phyloP scores from a whole-genome alignment of 2,113 vertebrate genomes.

The Tapirus terrestris region DNA sequence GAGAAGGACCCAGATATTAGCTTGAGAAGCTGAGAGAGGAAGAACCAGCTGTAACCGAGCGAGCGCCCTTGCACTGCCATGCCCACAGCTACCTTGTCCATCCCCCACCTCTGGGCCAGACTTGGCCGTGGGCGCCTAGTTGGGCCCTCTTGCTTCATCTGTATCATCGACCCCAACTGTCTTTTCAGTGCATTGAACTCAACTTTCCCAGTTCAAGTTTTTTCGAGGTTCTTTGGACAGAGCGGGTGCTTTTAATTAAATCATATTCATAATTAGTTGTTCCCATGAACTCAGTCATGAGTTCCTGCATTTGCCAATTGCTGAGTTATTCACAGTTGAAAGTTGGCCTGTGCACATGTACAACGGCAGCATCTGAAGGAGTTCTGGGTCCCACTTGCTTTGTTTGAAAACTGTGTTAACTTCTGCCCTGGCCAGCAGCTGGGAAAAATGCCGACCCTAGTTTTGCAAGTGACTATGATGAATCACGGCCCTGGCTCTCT shows the following conservation, averaged over 20 bases:
- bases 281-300: slow-evolving; percentile 29
- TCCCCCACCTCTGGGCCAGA: neutral
- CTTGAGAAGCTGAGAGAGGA: neutral
- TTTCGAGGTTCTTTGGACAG: neutral
- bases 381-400: neutral
- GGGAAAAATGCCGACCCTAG: neutral
- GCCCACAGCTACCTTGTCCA: neutral
- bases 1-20: neutral
- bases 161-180: neutral
- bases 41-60: neutral
- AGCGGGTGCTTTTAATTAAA: neutral
- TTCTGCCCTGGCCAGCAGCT: neutral
- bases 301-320: neutral
- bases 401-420: neutral
- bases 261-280: neutral
- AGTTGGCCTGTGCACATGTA: neutral
- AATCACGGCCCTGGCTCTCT: neutral
- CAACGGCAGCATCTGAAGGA: neutral
- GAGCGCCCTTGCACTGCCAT: rapidly evolving
- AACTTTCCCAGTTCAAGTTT: neutral
- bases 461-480: neutral
- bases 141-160: neutral
- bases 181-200: neutral
- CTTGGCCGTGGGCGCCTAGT: too few relatives aligned
- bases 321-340: slow-evolving; percentile 24